Percentiles rank a stretch among this genome's conserved stretches.
These are phyloP conservation scores for Sialis lutaria DNA, from an alignment of 2,888 invertebrate species.

Conservation along the genomic window DNA sequence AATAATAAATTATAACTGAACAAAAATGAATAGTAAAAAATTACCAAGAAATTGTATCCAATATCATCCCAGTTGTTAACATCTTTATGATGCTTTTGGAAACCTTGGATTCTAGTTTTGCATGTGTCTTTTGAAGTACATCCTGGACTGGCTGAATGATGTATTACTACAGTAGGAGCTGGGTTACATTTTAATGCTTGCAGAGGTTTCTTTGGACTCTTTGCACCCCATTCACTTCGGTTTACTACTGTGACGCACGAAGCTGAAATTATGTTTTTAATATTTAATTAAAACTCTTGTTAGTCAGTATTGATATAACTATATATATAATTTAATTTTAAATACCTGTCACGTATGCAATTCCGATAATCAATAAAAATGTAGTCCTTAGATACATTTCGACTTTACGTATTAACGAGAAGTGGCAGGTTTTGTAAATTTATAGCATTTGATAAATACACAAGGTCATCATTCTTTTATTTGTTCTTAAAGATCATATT, in stretches of 20 bases:
- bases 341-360: too few relatives aligned
- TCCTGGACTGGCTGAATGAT: constrained; percentile 23
- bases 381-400: too few relatives aligned
- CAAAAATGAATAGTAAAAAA: constrained; percentile 5
- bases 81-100: constrained; percentile 23
- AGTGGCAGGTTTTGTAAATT: too few relatives aligned
- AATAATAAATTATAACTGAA: too few relatives aligned
- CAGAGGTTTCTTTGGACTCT: constrained; percentile 10
- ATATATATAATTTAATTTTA: too few relatives aligned
- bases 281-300: too few relatives aligned
- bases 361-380: too few relatives aligned
- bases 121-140: constrained; percentile 23
- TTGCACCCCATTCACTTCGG: constrained; percentile 26
- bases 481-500: too few relatives aligned
- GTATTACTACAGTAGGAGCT: constrained; percentile 23
- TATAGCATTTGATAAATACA: too few relatives aligned
- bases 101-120: constrained; percentile 19
- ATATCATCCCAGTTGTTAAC: constrained; percentile 19
- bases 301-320: too few relatives aligned
- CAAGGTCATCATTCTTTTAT: too few relatives aligned
- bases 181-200: constrained; percentile 16
- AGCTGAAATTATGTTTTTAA: background rate
- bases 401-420: too few relatives aligned
- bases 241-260: constrained; percentile 19
- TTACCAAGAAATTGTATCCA: constrained; percentile 24